Percentiles rank a stretch among this genome's conserved stretches.
Evolutionary conservation across 2,797 vertebrate genomes (phyloP).

Genomic region (Rhinophrynus dorsalis): DNA sequence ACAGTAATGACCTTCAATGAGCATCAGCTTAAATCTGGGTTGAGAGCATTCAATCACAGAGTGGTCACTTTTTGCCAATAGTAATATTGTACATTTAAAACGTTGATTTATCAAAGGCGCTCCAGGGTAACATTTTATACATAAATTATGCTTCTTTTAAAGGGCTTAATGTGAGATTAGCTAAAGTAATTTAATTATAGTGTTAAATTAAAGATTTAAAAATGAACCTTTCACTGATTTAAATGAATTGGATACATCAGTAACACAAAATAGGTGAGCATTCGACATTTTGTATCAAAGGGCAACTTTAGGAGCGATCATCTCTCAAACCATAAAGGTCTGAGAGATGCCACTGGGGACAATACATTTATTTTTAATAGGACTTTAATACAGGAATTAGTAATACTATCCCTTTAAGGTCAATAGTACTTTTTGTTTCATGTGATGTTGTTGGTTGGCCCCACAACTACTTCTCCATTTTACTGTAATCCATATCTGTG

Average conservation of each 20-base stretch:
- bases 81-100: constrained; percentile 36
- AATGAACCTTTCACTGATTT: constrained; percentile 36
- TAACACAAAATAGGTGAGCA: constrained; percentile 21
- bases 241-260: constrained; percentile 18
- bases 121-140: constrained; percentile 46
- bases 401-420: too few relatives aligned
- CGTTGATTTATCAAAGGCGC: constrained; percentile 36
- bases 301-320: too few relatives aligned
- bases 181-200: constrained; percentile 47
- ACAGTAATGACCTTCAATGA: constrained; percentile 44
- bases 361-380: too few relatives aligned
- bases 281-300: neutral
- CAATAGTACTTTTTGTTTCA: too few relatives aligned
- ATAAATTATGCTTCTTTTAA: constrained; percentile 40
- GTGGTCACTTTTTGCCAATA: constrained; percentile 35
- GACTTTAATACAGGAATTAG: too few relatives aligned
- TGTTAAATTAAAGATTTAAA: constrained; percentile 23
- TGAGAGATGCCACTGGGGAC: too few relatives aligned
- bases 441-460: too few relatives aligned
- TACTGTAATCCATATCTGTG: too few relatives aligned
- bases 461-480: too few relatives aligned
- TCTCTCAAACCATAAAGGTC: too few relatives aligned
- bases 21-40: constrained; percentile 30
- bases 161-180: constrained; percentile 35
- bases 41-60: constrained; percentile 27